phyloP scores from a whole-genome alignment of 1,140 invertebrate genomes.

The Cherax destructor region DNA sequence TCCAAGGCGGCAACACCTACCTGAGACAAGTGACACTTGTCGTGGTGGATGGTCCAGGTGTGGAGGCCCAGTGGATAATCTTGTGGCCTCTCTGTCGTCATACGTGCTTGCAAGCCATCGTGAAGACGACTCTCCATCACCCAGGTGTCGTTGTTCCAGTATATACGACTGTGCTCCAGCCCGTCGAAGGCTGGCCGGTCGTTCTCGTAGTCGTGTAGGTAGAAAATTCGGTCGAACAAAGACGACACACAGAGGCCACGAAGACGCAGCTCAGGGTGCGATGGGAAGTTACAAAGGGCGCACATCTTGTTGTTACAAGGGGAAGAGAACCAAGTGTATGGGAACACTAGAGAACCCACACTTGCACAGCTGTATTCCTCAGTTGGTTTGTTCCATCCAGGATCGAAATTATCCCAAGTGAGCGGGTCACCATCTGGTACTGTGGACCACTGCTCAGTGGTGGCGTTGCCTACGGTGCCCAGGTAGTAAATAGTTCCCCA shows the following conservation, averaged over 20 bases:
- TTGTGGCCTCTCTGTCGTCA: not conserved
- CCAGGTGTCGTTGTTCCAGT: slow-evolving; percentile 18
- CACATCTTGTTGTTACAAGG: slow-evolving; percentile 11
- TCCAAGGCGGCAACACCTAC: not conserved
- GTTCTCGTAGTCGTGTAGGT: slow-evolving; percentile 6
- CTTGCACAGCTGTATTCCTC: not conserved
- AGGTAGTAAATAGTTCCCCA: not conserved
- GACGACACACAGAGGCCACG: slow-evolving; percentile 16
- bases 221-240: slow-evolving; percentile 7
- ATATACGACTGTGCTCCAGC: not conserved
- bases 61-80: slow-evolving; percentile 36
- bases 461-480: not conserved
- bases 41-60: slow-evolving; percentile 20
- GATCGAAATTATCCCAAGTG: not conserved
- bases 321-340: slow-evolving; percentile 10
- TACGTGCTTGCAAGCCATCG: not conserved
- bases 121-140: slow-evolving; percentile 47
- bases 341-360: not conserved
- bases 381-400: not conserved
- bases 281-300: slow-evolving; percentile 20
- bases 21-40: slow-evolving; percentile 17
- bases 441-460: not conserved
- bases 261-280: not conserved
- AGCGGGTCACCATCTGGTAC: not conserved
- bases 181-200: slow-evolving; percentile 16